Evolutionary conservation across 53 echinoderm and acorn worm genomes (phyloP).

Genomic region (Temnopleurus reevesii): DNA sequence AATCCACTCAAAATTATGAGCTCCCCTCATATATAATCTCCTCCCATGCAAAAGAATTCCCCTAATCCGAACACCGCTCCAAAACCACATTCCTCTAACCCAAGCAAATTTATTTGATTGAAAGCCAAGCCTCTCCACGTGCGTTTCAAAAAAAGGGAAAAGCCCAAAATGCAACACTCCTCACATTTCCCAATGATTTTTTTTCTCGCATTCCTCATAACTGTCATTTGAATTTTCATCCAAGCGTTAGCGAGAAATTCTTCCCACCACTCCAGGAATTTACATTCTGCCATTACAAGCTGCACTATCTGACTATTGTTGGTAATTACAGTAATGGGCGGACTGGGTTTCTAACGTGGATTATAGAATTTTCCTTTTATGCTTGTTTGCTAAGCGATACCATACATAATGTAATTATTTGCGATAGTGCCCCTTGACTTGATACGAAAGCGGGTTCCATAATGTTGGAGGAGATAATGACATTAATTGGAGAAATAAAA

Average conservation of each 20-base stretch:
- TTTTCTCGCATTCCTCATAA: background rate
- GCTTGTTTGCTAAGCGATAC: constrained; percentile 16
- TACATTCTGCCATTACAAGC: constrained; percentile 1
- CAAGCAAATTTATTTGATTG: constrained; percentile 29
- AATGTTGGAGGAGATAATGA: background rate
- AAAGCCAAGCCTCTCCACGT: constrained; percentile 4
- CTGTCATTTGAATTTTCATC: constrained; percentile 18
- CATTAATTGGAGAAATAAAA: constrained; percentile 37
- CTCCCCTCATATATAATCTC: constrained; percentile 17
- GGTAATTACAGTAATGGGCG: constrained; percentile 26
- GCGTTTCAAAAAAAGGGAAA: background rate
- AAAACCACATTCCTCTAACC: background rate
- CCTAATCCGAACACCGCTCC: background rate
- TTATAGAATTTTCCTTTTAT: background rate
- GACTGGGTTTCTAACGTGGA: constrained; percentile 12
- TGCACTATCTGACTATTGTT: background rate
- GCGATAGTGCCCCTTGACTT: background rate
- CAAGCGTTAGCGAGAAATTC: constrained; percentile 17
- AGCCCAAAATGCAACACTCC: background rate
- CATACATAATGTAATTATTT: constrained; percentile 40
- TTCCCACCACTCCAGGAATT: constrained; percentile 29
- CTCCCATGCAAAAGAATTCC: constrained; percentile 1
- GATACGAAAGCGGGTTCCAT: background rate
- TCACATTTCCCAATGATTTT: constrained; percentile 16
- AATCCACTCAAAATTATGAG: background rate